Evolutionary conservation across 2,888 invertebrate species (phyloP), one percentile per base, ranked within the genome.

Genomic region (Syrphus vitripennis): DNA sequence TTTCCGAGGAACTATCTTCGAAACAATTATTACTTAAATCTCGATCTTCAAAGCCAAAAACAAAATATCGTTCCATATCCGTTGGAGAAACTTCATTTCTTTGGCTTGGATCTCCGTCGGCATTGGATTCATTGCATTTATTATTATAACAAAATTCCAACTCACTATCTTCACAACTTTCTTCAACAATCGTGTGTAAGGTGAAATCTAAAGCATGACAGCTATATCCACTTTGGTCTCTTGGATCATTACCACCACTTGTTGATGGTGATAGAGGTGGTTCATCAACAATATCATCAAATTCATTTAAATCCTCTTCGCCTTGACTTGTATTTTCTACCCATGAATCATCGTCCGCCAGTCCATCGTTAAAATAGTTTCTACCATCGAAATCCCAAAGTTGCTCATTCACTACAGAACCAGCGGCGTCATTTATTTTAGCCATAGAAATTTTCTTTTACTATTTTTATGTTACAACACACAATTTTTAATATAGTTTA

Each of bases 91-190:
- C 94, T 75, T 57, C 94, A 75, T 50, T 55, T 29, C 4, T n/a
- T 29, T 16, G n/a, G 10, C 7, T 29, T 16, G 16, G 10, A 21
- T 53, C 31, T 12, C n/a, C 26, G 14, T 31, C 57, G 3, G 6
- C 26, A 16, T 31, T 65, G 3, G 6, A 21, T 84, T 86, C 92
- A 77, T 89, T 75, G 7, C 79, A 79, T 1, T 87, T 88, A 45
- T 76, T 88, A 45, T 76, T 83, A 16, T 88, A 89, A 45, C 77
- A 50, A 16, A 90, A 24, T 16, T 97, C 97, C 83, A 96, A 94
- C 92, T 97, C 97, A 92, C 97, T 97, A 92, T 98, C 98, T 93
- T 98, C 98, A 92, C 98, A 98, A 90, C 97, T 97, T 93, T 98
- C 98, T 93, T 98, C 98, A 31, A 97, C 96, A 88, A 98, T 98